Evolutionary conservation across 2,888 invertebrate genomes (phyloP).

Genomic region (Ochropacha duplaris): DNA sequence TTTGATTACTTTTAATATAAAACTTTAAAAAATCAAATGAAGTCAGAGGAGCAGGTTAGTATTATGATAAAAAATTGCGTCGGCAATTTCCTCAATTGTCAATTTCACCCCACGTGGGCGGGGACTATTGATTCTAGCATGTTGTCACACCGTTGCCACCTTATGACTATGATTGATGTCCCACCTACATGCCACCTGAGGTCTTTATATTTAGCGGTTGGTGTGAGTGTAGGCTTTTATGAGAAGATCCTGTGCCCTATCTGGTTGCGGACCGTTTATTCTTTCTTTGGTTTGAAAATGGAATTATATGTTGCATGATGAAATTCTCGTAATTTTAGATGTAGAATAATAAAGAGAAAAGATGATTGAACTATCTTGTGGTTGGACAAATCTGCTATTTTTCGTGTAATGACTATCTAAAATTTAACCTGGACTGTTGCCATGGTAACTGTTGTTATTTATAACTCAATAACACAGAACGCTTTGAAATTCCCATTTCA

Average conservation of each 20-base stretch:
- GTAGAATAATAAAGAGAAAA: too few species aligned
- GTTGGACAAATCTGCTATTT: too few species aligned
- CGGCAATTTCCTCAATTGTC: neutral
- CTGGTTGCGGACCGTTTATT: neutral
- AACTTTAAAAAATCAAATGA: neutral
- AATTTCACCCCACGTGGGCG: slow-evolving; percentile 24
- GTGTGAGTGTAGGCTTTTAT: neutral
- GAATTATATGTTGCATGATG: neutral
- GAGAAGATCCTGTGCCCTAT: neutral
- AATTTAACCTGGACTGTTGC: too few species aligned
- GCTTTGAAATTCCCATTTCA: too few species aligned
- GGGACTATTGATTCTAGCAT: slow-evolving; percentile 34
- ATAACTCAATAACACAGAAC: too few species aligned
- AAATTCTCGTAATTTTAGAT: too few species aligned
- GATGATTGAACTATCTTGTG: too few species aligned
- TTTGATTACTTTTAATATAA: neutral
- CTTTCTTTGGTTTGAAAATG: neutral
- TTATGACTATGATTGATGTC: slow-evolving; percentile 51
- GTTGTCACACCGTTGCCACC: slow-evolving; percentile 37
- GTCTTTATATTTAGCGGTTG: slow-evolving; percentile 12
- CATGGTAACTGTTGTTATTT: too few species aligned
- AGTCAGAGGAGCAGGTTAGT: neutral
- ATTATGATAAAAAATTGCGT: neutral
- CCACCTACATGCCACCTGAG: slow-evolving; percentile 41
- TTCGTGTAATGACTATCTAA: too few species aligned